These are phyloP conservation scores for Brachionus plicatilis DNA, from an alignment of 1,140 invertebrate species.

Conservation along the genomic window DNA sequence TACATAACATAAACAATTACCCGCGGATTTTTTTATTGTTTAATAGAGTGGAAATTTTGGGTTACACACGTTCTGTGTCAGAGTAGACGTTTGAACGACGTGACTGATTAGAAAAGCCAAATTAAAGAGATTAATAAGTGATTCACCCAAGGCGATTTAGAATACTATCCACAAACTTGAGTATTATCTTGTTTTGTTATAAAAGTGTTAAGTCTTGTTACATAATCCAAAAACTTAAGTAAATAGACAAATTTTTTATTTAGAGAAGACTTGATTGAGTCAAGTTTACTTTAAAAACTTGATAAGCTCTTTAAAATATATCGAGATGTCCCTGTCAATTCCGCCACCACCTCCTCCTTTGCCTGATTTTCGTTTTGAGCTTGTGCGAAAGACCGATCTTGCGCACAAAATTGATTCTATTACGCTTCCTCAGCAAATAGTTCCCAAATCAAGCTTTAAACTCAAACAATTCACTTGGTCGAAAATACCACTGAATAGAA, in stretches of 20 bases:
- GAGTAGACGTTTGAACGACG: not conserved
- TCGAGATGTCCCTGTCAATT: not conserved
- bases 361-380: constrained; percentile 7
- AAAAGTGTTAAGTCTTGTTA: not conserved
- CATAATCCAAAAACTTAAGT: not conserved
- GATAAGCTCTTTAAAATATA: not conserved
- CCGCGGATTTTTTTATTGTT: not conserved
- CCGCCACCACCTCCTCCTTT: constrained; percentile 27
- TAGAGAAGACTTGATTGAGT: not conserved
- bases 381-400: not conserved
- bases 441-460: not conserved
- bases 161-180: not conserved
- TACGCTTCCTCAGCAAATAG: not conserved
- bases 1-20: not conserved
- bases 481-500: constrained; percentile 1
- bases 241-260: not conserved
- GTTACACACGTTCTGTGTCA: not conserved
- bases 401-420: not conserved
- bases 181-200: not conserved
- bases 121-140: not conserved
- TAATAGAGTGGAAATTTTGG: not conserved
- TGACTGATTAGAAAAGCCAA: not conserved
- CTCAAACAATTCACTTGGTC: constrained; percentile 30
- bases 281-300: not conserved
- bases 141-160: not conserved